Percentiles rank a stretch among this genome's conserved stretches.
Evolutionary conservation across 2,888 invertebrate species (phyloP).

Genomic region (Uloborus plumipes): DNA sequence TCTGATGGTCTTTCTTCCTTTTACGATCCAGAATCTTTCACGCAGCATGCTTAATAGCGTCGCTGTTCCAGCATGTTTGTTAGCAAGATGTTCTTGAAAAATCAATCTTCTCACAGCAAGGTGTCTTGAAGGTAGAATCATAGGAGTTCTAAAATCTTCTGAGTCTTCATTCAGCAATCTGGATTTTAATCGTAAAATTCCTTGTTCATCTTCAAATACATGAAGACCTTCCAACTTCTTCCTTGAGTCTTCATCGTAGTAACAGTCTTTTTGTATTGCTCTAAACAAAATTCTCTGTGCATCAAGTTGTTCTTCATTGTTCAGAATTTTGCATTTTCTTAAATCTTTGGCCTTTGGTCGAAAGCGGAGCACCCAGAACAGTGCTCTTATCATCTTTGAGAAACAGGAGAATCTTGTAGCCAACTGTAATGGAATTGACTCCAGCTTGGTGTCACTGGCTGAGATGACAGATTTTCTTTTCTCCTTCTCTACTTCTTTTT

Average conservation of each 20-base stretch:
- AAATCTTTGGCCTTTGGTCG: constrained; percentile 1
- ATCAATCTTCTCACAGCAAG: constrained; percentile 13
- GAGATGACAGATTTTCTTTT: background rate
- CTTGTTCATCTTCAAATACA: constrained; percentile 29
- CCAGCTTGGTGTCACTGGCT: constrained; percentile 1
- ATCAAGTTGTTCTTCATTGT: constrained; percentile 5
- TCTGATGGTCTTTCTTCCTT: constrained; percentile 12
- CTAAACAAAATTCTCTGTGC: constrained; percentile 12
- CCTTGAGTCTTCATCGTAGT: constrained; percentile 8
- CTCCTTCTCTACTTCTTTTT: constrained; percentile 1
- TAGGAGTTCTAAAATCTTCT: constrained; percentile 14
- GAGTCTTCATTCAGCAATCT: constrained; percentile 7
- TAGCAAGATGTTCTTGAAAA: constrained; percentile 11
- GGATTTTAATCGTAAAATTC: constrained; percentile 20
- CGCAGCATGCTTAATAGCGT: constrained; percentile 8
- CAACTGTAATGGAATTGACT: no score
- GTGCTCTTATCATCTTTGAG: constrained; percentile 17
- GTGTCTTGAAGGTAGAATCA: constrained; percentile 15
- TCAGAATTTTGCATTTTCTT: background rate
- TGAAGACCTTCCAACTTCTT: background rate
- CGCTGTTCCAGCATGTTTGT: constrained; percentile 32
- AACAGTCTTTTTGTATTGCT: constrained; percentile 12
- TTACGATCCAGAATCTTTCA: constrained; percentile 10
- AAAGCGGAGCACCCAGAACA: constrained; percentile 11
- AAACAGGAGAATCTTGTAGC: constrained; percentile 2